Conservation (phyloP, 2,113 vertebrate genomes). For the Falcunculus frontatus region DNA sequence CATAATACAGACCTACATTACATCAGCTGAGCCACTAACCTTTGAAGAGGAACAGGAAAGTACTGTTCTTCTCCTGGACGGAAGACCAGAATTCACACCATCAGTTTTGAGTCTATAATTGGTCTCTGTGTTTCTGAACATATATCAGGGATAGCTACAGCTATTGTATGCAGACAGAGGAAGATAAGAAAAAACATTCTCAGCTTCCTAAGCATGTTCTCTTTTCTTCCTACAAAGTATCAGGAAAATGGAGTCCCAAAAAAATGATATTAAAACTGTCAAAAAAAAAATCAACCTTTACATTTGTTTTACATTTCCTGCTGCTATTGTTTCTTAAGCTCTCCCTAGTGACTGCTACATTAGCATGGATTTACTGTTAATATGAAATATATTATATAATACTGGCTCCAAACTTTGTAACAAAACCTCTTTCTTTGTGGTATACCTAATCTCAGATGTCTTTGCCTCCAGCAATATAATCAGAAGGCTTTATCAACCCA, state of each 20-base stretch:
- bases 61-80: background rate
- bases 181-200: background rate
- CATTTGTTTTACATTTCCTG: background rate
- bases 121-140: background rate
- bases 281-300: background rate
- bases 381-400: background rate
- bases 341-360: background rate
- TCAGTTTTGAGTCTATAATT: background rate
- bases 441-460: background rate
- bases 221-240: background rate
- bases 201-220: background rate
- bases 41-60: background rate
- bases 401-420: background rate
- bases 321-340: background rate
- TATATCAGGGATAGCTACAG: background rate
- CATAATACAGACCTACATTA: background rate
- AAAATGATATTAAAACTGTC: background rate
- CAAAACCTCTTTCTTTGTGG: background rate
- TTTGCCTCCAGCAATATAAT: background rate
- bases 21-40: background rate
- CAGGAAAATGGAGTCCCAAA: background rate
- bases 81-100: background rate
- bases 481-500: background rate
- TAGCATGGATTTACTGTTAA: background rate
- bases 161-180: background rate